Evolutionary conservation across 2,797 vertebrate species (phyloP).

Genomic region (Onychomys torridus): DNA sequence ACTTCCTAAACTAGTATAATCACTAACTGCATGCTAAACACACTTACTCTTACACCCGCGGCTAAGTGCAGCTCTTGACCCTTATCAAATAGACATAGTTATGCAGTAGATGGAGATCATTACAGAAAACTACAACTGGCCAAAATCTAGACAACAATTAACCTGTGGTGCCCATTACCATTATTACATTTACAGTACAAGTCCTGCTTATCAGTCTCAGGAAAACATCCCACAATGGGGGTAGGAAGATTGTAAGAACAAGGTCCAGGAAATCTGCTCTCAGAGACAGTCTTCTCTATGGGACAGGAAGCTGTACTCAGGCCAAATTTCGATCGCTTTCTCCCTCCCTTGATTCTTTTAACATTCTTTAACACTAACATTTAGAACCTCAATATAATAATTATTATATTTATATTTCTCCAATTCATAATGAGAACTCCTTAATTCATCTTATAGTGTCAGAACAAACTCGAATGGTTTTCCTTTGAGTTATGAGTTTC

Average conservation of each 20-base stretch:
- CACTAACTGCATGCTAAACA: not conserved
- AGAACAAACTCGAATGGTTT: not conserved
- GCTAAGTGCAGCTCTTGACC: not conserved
- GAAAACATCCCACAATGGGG: not conserved
- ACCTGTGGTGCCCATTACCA: not conserved
- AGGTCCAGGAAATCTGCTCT: not conserved
- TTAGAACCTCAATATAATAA: not conserved
- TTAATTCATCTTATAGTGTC: not conserved
- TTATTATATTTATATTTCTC: not conserved
- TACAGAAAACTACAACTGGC: not conserved
- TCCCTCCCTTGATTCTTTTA: not conserved
- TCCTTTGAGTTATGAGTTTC: not conserved
- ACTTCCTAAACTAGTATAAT: not conserved
- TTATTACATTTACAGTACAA: not conserved
- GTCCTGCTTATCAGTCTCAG: not conserved
- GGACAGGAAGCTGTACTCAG: not conserved
- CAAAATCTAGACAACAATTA: not conserved
- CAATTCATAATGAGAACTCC: not conserved
- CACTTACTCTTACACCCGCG: not conserved
- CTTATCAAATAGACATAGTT: not conserved
- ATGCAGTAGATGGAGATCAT: not conserved
- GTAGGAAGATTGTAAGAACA: not conserved
- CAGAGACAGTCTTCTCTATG: not conserved
- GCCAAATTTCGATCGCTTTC: not conserved
- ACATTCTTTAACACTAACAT: not conserved